Conservation (phyloP, 2,888 invertebrate genomes). For the Trypoxylon attenuatum region DNA sequence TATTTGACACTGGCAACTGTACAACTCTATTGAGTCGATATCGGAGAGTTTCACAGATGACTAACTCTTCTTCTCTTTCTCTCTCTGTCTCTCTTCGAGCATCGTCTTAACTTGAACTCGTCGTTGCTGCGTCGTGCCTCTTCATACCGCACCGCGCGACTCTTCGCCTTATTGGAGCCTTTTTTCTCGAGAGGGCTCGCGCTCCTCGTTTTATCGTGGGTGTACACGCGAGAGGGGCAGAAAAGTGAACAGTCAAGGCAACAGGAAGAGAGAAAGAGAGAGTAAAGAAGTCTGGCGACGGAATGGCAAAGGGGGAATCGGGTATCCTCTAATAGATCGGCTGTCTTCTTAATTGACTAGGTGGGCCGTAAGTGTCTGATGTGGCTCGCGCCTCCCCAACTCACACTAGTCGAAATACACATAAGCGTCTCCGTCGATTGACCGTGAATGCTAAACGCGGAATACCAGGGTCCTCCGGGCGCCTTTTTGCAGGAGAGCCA, state of each 20-base stretch:
- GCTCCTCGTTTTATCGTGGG: neutral
- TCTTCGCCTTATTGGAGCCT: neutral
- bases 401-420: too few species aligned
- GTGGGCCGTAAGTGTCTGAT: slow-evolving; percentile 38
- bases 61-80: too few species aligned
- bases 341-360: slow-evolving; percentile 48
- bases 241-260: slow-evolving; percentile 3
- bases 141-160: too few species aligned
- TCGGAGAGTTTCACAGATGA: neutral
- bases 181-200: neutral
- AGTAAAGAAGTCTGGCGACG: neutral
- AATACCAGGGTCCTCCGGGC: slow-evolving; percentile 37
- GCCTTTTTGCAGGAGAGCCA: neutral
- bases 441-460: slow-evolving; percentile 42
- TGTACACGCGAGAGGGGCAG: neutral
- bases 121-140: neutral
- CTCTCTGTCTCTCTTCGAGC: too few species aligned
- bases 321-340: slow-evolving; percentile 25
- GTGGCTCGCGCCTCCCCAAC: slow-evolving; percentile 51
- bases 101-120: neutral
- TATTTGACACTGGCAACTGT: too few species aligned
- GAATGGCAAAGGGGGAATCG: neutral
- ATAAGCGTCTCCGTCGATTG: slow-evolving; percentile 33
- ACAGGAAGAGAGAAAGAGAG: slow-evolving; percentile 1
- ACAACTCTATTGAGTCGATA: too few species aligned